Base-by-base conservation (phyloP, 1,140 invertebrate genomes). In the Campodea augens region DNA sequence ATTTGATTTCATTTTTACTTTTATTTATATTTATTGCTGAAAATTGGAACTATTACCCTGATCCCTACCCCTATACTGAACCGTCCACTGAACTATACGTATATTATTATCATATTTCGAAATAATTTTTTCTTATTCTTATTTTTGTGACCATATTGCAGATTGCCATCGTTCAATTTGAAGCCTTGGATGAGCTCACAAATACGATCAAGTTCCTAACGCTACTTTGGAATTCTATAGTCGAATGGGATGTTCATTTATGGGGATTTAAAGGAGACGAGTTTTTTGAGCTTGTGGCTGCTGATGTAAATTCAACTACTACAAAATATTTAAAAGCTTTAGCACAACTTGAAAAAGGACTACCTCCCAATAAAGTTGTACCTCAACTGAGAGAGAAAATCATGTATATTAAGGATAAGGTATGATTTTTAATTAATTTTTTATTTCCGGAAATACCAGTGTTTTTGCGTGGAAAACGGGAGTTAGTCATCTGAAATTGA, bases 91-190 rank as follows among this genome's bases (percentile, higher is more conserved):
- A 5, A 19, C 23, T 4, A 12, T 4, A 38, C 13, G 5, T 22
- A 38, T 45, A 20, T 10, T 40, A 25, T 7, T 7, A 24, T 39
- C n/a, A 3, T 20, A 32, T 10, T 10, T 32, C 15, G 7, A 10
- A 10, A 32, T 5, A 10, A 41, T 41, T 5, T 32, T 32, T 43
- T 13, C 18, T 29, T 5, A 43, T 43, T 27, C 2, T 5, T 41
- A 12, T 40, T 41, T 25, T 44, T 45, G n/a, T n/a, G n/a, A n/a
- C n/a, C n/a, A 22, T 55, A 54, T 65, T 67, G 27, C 49, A 77
- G 68, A 67, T 83, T 20, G 82, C 86, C 56, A 71, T 84, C 18
- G 77, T 77, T 2, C 71, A 81, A 57, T 77, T 83, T 54, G 83
- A 87, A 29, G 69, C 76, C 13, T 62, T 91, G 37, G 82, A 86